phyloP scores from a whole-genome alignment of 2,888 invertebrate genomes.

The Cataglyphis rosenhaueri region DNA sequence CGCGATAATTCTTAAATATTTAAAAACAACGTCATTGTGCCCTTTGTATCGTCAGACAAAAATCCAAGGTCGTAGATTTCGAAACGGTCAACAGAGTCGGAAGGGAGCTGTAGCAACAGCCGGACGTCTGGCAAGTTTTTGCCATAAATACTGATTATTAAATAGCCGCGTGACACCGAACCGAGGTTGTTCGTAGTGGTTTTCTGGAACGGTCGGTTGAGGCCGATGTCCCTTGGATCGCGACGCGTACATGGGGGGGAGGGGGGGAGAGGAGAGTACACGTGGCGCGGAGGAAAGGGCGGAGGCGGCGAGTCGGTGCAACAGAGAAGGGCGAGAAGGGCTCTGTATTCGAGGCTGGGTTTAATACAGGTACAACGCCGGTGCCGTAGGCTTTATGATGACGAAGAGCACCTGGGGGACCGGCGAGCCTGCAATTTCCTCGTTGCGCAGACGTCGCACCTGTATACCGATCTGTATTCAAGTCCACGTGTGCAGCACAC shows the following conservation, averaged over 20 bases:
- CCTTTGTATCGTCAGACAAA: neutral
- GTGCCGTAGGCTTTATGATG: constrained; percentile 85
- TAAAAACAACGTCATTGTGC: neutral
- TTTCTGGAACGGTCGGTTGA: constrained; percentile 65
- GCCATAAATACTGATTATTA: constrained; percentile 84
- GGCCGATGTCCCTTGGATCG: constrained; percentile 44
- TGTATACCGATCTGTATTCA: constrained; percentile 72
- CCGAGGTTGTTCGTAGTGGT: constrained; percentile 61
- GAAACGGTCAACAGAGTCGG: constrained; percentile 41
- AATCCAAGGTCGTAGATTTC: constrained; percentile 59
- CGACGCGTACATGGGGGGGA: constrained; percentile 32
- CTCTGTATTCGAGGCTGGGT: constrained; percentile 79
- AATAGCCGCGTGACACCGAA: constrained; percentile 68
- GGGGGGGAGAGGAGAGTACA: constrained; percentile 30
- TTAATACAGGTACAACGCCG: constrained; percentile 83
- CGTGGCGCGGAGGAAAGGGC: constrained; percentile 51
- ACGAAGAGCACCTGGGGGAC: constrained; percentile 85
- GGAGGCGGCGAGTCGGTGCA: constrained; percentile 35
- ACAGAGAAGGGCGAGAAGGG: constrained; percentile 66
- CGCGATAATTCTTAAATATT: constrained; percentile 28
- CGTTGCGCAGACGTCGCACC: constrained; percentile 79
- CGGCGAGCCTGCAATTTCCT: constrained; percentile 83
- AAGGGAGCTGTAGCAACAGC: neutral
- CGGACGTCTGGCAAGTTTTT: constrained; percentile 80
- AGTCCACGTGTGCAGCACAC: constrained; percentile 13